Evolutionary conservation across 1,140 invertebrate species (phyloP).

Genomic region (Cepaea nemoralis): DNA sequence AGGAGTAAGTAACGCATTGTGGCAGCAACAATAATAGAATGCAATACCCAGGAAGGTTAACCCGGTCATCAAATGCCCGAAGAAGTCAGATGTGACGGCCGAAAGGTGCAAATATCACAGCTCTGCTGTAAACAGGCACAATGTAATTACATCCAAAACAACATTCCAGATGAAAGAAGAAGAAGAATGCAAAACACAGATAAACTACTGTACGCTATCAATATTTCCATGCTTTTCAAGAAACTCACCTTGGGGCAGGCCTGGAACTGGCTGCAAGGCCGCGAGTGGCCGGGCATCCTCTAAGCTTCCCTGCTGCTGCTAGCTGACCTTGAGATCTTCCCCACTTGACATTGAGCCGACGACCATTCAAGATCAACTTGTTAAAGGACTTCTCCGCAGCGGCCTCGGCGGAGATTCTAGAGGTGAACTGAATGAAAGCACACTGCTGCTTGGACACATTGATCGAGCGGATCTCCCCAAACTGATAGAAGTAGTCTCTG

Average conservation of each 20-base stretch:
- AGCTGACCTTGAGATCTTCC: conserved; percentile 75
- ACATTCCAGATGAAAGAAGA: no score
- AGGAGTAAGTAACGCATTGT: no score
- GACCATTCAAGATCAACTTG: conserved; percentile 80
- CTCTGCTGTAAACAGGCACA: no score
- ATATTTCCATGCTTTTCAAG: no score
- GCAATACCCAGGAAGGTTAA: no score
- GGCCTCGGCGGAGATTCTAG: conserved; percentile 87
- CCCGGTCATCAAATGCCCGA: no score
- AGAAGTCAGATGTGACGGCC: no score
- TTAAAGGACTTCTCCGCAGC: conserved; percentile 98
- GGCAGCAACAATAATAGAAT: no score
- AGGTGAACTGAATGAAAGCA: conserved; percentile 97
- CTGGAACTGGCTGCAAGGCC: conserved; percentile 87
- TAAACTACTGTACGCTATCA: no score
- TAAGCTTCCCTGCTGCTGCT: conserved; percentile 54
- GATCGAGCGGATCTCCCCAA: conserved; percentile 96
- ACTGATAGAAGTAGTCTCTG: conserved; percentile 96
- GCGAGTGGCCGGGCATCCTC: conserved; percentile 68
- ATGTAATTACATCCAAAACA: no score
- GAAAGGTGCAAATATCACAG: no score
- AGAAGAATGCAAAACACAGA: no score
- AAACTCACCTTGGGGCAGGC: conserved; percentile 76
- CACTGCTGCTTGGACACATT: conserved; percentile 95
- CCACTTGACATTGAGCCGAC: conserved; percentile 94